phyloP scores from a whole-genome alignment of 2,113 vertebrate genomes.

The Semnornis frantzii region DNA sequence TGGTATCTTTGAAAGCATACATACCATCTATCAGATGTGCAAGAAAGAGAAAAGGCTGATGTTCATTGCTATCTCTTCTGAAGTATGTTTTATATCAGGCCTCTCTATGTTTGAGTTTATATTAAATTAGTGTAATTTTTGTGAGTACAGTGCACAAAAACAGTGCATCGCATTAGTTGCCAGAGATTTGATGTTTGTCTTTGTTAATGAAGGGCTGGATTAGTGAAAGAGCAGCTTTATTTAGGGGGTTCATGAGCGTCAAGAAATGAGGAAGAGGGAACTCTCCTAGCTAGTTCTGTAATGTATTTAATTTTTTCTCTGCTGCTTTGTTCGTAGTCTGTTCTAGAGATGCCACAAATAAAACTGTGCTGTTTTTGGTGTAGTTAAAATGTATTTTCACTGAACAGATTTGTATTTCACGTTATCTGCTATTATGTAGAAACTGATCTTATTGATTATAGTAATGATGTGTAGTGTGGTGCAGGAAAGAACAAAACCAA shows the following conservation, averaged over 20 bases:
- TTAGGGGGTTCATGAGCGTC: neutral
- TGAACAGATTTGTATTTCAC: neutral
- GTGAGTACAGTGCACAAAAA: neutral
- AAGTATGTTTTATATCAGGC: neutral
- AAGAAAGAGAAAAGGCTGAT: neutral
- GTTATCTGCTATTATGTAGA: neutral
- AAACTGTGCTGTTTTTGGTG: neutral
- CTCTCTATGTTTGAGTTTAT: neutral
- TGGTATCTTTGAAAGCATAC: neutral
- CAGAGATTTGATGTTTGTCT: neutral
- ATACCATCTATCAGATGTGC: neutral
- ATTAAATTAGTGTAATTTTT: neutral
- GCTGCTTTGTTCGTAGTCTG: neutral
- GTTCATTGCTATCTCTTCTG: neutral
- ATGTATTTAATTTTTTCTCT: neutral
- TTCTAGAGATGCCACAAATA: neutral
- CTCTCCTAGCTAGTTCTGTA: neutral
- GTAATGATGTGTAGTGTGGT: neutral
- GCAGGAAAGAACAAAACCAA: neutral
- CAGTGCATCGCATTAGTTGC: neutral
- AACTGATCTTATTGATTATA: neutral
- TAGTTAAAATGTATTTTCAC: neutral
- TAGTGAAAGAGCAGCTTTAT: neutral
- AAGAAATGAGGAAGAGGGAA: neutral
- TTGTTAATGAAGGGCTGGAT: neutral